Conservation (phyloP, 2,888 invertebrate species). For the Clitarchus hookeri region DNA sequence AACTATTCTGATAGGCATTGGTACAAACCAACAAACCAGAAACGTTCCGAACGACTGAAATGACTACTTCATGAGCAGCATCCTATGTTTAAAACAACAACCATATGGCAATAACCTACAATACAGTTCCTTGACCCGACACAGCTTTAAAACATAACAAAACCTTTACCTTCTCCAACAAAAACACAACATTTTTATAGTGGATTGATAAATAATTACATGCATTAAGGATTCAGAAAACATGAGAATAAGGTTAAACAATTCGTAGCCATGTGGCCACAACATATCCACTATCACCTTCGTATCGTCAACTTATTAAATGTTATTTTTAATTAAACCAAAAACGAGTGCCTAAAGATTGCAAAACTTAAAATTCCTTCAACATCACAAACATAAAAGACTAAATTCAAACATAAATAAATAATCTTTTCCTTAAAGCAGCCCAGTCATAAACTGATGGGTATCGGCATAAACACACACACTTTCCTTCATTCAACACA, state of each 20-base stretch:
- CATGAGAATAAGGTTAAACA: not conserved
- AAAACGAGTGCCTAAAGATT: not conserved
- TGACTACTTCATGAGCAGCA: too few relatives aligned
- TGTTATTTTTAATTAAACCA: not conserved
- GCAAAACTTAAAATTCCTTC: not conserved
- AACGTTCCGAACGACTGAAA: too few relatives aligned
- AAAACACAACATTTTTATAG: not conserved
- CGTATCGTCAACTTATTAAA: not conserved
- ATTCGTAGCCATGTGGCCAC: not conserved
- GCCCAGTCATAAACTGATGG: not conserved
- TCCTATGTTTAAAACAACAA: not conserved
- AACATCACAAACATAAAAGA: not conserved
- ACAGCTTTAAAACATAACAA: not conserved
- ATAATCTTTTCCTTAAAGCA: not conserved
- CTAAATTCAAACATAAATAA: not conserved
- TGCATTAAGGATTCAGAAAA: not conserved
- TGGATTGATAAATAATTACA: not conserved
- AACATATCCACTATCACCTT: not conserved
- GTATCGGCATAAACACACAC: not conserved
- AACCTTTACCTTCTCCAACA: not conserved
- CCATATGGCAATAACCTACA: not conserved
- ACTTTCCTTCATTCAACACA: not conserved
- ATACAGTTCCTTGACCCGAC: conserved; percentile 3
- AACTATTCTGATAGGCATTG: too few relatives aligned
- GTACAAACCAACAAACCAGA: too few relatives aligned